Conservation (phyloP, 2,888 invertebrate species). For the Taenaris catops region DNA sequence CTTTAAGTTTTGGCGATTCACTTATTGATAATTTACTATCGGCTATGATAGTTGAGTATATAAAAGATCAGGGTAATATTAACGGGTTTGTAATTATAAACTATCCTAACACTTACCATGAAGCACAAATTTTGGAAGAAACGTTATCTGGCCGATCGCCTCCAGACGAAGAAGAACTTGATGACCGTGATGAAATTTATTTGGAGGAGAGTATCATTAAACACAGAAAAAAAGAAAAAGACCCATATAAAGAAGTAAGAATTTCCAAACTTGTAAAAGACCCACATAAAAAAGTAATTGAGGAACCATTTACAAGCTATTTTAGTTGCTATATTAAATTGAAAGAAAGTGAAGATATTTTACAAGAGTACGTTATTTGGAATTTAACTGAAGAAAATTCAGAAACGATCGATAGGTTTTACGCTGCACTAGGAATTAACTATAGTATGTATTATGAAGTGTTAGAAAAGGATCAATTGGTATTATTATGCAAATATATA, state of each 20-base stretch:
- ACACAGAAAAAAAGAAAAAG: constrained; percentile 53
- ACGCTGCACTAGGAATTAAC: constrained; percentile 77
- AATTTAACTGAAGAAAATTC: constrained; percentile 59
- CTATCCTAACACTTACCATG: constrained; percentile 79
- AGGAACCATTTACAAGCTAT: constrained; percentile 68
- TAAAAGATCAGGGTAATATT: constrained; percentile 66
- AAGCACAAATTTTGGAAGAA: constrained; percentile 81
- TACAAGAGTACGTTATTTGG: constrained; percentile 60
- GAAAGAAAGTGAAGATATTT: constrained; percentile 57
- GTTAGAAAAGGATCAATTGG: constrained; percentile 75
- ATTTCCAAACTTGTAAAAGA: constrained; percentile 74
- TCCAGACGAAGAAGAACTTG: constrained; percentile 51
- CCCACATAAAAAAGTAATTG: constrained; percentile 54
- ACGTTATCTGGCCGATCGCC: constrained; percentile 73
- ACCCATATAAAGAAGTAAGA: constrained; percentile 50
- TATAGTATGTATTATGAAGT: constrained; percentile 80
- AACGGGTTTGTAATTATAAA: constrained; percentile 83
- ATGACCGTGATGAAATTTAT: constrained; percentile 58
- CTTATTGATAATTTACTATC: constrained; percentile 76
- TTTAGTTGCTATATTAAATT: constrained; percentile 79
- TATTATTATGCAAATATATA: constrained; percentile 66
- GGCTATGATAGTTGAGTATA: constrained; percentile 80
- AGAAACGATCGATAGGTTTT: constrained; percentile 78
- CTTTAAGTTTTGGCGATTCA: constrained; percentile 71
- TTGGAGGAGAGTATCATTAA: constrained; percentile 57